Base-by-base conservation (phyloP, 2,797 vertebrate genomes). In the Ptychobarbus kaznakovi region DNA sequence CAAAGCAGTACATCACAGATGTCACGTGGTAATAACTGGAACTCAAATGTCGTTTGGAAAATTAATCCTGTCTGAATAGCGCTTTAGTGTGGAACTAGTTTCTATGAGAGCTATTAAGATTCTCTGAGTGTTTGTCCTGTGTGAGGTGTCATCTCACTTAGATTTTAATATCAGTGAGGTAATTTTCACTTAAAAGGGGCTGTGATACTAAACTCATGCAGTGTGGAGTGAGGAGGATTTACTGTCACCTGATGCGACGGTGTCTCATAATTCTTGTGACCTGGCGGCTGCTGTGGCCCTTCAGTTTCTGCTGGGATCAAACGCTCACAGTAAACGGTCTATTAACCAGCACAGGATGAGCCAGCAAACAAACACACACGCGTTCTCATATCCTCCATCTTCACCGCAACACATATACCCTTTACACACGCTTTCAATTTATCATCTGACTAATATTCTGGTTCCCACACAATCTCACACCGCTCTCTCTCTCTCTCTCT, bases 261-360 rank as follows among this genome's bases (percentile, higher is more conserved):
- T 72, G 40, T 46, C 32, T 80, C 10, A 92, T 92, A 94, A 95
- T 94, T 95, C 84, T 91, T 91, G 91, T 89, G 92, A 92, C 89
- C 89, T 70, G 49, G 53, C 65, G 80, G 49, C 78, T 84, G 81
- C 79, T 79, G 81, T 84, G 61, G 78, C 69, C 51, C 81, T 86
- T 61, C 63, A 79, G 80, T 63, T 82, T 78, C 73, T 84, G 80
- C 82, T 83, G 80, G 87, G 86, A 87, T 88, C 72, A 87, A 90
- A 91, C 91, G 90, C 63, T 86, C 88, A 88, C 91, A 91, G 95
- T 92, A 92, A 92, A 92, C 82, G 89, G 90, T 86, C 90, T 53
- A 90, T 90, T 89, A 87, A 86, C 83, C 90, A 88, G 87, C 86
- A 88, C 89, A 80, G 75, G 16, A 86, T 63, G 86, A 74, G 86